Base-by-base conservation (phyloP, 1,140 invertebrate species). In the Aphis gossypii region DNA sequence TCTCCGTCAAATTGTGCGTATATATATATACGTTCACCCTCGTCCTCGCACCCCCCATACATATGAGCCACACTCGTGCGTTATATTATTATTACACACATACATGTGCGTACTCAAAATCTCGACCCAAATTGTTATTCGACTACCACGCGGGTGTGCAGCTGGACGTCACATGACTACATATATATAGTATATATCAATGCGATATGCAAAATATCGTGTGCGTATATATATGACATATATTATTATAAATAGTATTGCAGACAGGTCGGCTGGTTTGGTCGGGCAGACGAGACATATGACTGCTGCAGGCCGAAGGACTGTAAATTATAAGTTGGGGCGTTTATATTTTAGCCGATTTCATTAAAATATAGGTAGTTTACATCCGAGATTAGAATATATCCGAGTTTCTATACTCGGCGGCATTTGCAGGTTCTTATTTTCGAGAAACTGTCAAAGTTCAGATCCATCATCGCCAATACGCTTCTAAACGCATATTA, bases 81-180 rank as follows among this genome's bases (percentile, higher is more conserved):
- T 86, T 41, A 83, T 83, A 83, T 83, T 83, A 83, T 83, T 38
- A 83, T 41, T 83, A 83, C 35, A 83, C 82, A 38, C 35, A 83
- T 35, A 38, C n/a, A 5, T 41, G 5, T 25, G 23, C 6, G 8
- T 38, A 84, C 41, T 44, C 83, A 41, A 86, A 86, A 86, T 86
- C 83, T 44, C 83, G 83, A 86, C 83, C 41, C 83, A 41, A 83
- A 86, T 86, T 44, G 41, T 86, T 86, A 86, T 86, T 86, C 83
- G 38, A 23, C 41, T 38, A 18, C 35, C 35, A 25, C 23, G 21
- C 30, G n/a, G 30, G 23, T 23, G 30, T 76, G 46, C 87, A 18
- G 83, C 38, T 25, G 83, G 9, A 44, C 83, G 41, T 86, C 83
- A 86, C 35, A 41, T 23, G 38, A 60, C 30, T 4, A 9, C 8